Percentiles rank a stretch among this genome's conserved stretches.
These are phyloP conservation scores for Andrena marginata DNA, from an alignment of 2,888 invertebrate species.

Conservation along the genomic window DNA sequence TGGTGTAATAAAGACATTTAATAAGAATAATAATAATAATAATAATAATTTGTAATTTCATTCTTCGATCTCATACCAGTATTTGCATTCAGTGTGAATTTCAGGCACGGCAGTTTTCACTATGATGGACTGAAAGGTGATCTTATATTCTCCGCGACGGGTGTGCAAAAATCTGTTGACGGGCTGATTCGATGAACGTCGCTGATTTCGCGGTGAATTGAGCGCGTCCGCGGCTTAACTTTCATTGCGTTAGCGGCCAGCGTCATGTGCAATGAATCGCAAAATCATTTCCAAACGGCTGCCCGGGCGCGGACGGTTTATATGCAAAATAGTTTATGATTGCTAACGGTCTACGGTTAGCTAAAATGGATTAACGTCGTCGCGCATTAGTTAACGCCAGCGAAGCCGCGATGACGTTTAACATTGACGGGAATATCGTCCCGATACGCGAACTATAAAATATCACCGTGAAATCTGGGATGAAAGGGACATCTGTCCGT, in stretches of 20 bases:
- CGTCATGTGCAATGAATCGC: slow-evolving; percentile 70
- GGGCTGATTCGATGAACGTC: slow-evolving; percentile 39
- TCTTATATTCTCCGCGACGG: not conserved
- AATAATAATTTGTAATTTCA: no score
- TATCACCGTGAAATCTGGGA: slow-evolving; percentile 58
- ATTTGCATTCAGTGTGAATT: not conserved
- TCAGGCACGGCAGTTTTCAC: not conserved
- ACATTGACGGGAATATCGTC: slow-evolving; percentile 75
- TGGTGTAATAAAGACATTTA: no score
- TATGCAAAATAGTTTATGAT: slow-evolving; percentile 78
- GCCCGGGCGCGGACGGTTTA: slow-evolving; percentile 67
- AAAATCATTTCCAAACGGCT: slow-evolving; percentile 67
- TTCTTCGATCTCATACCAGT: not conserved
- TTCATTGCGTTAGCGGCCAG: slow-evolving; percentile 51
- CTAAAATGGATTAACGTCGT: slow-evolving; percentile 78
- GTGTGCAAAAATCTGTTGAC: slow-evolving; percentile 25
- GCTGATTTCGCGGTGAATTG: slow-evolving; percentile 51
- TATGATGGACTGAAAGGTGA: not conserved
- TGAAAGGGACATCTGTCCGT: slow-evolving; percentile 31
- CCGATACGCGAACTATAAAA: slow-evolving; percentile 70
- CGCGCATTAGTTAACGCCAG: slow-evolving; percentile 76
- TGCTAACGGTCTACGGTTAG: slow-evolving; percentile 72
- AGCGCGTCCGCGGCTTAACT: slow-evolving; percentile 50
- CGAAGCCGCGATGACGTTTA: slow-evolving; percentile 69
- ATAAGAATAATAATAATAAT: no score